Conservation (phyloP, 1,140 invertebrate species). For the Tetranychus urticae region DNA sequence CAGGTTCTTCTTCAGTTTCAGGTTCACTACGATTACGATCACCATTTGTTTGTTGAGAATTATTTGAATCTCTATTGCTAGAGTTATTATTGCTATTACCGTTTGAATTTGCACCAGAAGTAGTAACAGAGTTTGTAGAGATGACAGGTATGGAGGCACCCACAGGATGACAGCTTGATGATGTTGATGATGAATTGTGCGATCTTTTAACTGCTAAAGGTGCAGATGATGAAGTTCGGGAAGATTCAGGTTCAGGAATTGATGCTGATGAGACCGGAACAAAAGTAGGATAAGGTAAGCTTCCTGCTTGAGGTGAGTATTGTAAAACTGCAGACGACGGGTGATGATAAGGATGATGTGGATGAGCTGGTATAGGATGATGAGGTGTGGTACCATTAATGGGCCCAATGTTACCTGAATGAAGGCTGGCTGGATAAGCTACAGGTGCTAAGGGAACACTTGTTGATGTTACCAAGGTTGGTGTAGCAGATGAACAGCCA, state of each 20-base stretch:
- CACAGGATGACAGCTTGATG: neutral
- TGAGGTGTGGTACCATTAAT: neutral
- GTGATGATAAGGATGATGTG: neutral
- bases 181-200: neutral
- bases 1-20: neutral
- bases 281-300: slow-evolving; percentile 5
- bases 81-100: neutral
- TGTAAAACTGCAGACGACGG: neutral
- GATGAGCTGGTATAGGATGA: neutral
- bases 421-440: no score
- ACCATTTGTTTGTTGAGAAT: neutral
- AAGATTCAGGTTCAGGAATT: neutral
- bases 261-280: neutral
- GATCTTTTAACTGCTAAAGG: no score
- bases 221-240: neutral
- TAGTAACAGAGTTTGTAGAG: no score
- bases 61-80: neutral
- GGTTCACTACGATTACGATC: neutral
- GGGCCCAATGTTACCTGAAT: no score
- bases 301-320: slow-evolving; percentile 9
- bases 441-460: no score
- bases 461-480: no score
- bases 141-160: no score
- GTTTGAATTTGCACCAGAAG: neutral
- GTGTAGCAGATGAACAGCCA: no score